These are phyloP conservation scores for Pocillopora damicornis DNA, from an alignment of 64 coral and sea anemone species.

Conservation along the genomic window DNA sequence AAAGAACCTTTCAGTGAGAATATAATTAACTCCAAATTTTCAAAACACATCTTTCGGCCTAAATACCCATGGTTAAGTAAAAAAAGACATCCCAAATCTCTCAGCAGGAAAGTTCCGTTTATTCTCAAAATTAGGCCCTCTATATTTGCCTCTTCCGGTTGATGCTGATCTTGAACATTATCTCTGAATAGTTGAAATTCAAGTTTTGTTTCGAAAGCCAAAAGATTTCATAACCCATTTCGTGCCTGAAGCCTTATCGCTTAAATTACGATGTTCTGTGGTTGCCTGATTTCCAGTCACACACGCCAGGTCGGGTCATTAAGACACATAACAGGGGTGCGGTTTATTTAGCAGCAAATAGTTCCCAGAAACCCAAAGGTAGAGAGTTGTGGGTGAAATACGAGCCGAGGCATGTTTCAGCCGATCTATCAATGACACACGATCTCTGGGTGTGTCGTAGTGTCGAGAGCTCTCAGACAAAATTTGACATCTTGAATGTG, in stretches of 20 bases:
- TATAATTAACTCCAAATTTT: background rate
- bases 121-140: slow-evolving; percentile 30
- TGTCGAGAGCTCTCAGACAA: slow-evolving; percentile 64
- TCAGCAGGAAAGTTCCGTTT: slow-evolving; percentile 8
- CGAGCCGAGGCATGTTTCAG: slow-evolving; percentile 19
- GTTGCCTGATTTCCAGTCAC: slow-evolving; percentile 14
- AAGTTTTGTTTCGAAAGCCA: background rate
- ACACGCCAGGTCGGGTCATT: background rate
- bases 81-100: background rate
- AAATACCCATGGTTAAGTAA: background rate
- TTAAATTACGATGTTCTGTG: background rate
- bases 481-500: slow-evolving; percentile 40
- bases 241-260: background rate
- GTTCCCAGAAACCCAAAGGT: background rate
- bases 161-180: background rate
- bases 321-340: background rate
- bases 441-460: slow-evolving; percentile 43
- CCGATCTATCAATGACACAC: slow-evolving; percentile 10
- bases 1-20: background rate
- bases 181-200: slow-evolving; percentile 31
- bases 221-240: background rate
- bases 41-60: background rate
- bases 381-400: background rate
- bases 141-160: slow-evolving; percentile 36
- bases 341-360: background rate